phyloP scores from a whole-genome alignment of 1,140 invertebrate genomes.

The Penaeus vannamei region DNA sequence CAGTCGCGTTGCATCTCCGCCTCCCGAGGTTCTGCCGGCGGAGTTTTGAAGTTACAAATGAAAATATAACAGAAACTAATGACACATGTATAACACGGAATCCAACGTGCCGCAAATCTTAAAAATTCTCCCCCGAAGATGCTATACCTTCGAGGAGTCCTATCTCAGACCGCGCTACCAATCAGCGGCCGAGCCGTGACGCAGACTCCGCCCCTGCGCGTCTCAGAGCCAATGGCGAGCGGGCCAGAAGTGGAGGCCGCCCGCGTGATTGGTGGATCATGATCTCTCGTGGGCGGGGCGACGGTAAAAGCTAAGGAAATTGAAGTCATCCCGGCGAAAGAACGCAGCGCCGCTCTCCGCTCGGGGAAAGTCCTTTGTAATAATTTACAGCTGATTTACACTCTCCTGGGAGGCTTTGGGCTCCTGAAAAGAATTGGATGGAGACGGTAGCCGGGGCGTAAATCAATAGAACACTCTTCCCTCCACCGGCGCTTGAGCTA shows the following conservation, averaged over 20 bases:
- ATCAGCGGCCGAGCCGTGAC: constrained; percentile 19
- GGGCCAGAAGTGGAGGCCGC: neutral
- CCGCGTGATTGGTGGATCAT: constrained; percentile 43
- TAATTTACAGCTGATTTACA: constrained; percentile 62
- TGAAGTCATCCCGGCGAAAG: constrained; percentile 34
- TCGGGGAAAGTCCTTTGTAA: constrained; percentile 49
- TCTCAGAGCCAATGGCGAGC: constrained; percentile 19
- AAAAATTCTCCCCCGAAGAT: constrained; percentile 47
- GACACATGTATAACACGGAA: constrained; percentile 54
- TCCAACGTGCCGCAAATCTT: constrained; percentile 32
- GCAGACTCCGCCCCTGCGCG: constrained; percentile 53
- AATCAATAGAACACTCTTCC: constrained; percentile 42
- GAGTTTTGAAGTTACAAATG: constrained; percentile 62
- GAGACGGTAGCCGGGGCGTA: constrained; percentile 54
- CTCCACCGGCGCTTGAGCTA: neutral
- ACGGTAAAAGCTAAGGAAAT: constrained; percentile 45
- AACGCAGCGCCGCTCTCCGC: neutral
- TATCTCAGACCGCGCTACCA: neutral
- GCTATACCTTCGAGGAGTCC: constrained; percentile 8
- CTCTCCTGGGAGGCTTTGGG: constrained; percentile 51
- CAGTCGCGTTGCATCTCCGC: neutral
- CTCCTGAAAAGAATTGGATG: constrained; percentile 61
- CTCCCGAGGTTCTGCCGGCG: neutral
- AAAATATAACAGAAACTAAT: constrained; percentile 65
- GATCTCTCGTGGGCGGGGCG: constrained; percentile 39